These are phyloP conservation scores for Zonotrichia leucophrys DNA, from an alignment of 2,113 vertebrate genomes.

Conservation along the genomic window DNA sequence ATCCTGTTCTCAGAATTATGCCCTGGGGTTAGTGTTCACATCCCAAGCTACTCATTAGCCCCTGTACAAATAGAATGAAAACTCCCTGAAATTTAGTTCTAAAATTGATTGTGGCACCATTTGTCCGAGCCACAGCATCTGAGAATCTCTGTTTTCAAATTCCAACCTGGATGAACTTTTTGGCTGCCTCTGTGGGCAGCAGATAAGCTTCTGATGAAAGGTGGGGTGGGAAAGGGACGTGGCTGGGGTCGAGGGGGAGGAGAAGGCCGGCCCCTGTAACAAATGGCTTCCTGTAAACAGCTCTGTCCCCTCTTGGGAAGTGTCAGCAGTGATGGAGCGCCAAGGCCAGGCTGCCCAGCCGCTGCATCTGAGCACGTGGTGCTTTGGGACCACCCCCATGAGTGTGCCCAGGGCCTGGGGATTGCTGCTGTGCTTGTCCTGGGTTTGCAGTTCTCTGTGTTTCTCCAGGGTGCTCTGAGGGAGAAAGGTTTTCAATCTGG, in stretches of 20 bases:
- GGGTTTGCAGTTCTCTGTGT: not conserved
- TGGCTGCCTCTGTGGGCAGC: not conserved
- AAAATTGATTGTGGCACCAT: not conserved
- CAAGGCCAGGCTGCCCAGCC: not conserved
- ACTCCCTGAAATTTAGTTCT: not conserved
- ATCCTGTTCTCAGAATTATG: constrained; percentile 23
- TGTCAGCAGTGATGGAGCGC: not conserved
- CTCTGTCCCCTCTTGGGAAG: constrained; percentile 10
- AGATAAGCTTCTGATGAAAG: constrained; percentile 38
- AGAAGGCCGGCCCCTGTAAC: not conserved
- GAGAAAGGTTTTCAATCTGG: not conserved
- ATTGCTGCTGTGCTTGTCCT: not conserved
- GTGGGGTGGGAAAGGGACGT: not conserved
- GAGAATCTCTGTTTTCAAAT: constrained; percentile 34
- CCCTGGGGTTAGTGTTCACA: constrained; percentile 5
- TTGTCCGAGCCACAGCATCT: not conserved
- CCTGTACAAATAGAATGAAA: constrained; percentile 12
- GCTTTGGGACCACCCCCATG: not conserved
- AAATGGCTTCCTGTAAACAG: constrained; percentile 56
- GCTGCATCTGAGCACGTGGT: accelerated
- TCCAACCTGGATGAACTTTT: constrained; percentile 18
- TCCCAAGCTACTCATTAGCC: constrained; percentile 47
- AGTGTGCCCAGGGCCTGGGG: accelerated
- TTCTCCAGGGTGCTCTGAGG: not conserved
- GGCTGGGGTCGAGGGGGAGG: not conserved